A percentile compares a stretch with the other conserved stretches of the same genome.
Conservation (phyloP, 1,140 invertebrate species). For the Hycleus cichorii region DNA sequence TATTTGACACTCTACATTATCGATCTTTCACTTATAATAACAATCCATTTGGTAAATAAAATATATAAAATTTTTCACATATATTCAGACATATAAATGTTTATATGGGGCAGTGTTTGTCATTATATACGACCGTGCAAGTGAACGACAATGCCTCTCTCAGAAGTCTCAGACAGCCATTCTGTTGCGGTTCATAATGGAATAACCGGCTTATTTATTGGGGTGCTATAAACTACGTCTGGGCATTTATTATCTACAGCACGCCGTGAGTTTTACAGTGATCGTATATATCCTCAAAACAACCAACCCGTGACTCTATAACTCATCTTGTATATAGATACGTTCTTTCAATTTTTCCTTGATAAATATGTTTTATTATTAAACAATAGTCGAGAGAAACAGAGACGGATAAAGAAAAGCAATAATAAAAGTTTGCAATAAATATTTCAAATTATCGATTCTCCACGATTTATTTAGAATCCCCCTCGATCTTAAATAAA, state of each 20-base stretch:
- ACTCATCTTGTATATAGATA: constrained; percentile 12
- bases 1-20: constrained; percentile 9
- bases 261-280: constrained; percentile 28
- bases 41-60: too few relatives aligned
- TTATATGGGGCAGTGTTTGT: not conserved
- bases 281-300: constrained; percentile 25
- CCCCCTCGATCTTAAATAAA: too few relatives aligned
- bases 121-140: constrained; percentile 19
- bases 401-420: too few relatives aligned
- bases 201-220: constrained; percentile 36
- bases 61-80: too few relatives aligned
- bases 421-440: too few relatives aligned
- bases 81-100: too few relatives aligned
- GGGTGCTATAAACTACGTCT: constrained; percentile 33
- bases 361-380: too few relatives aligned
- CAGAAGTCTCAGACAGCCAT: constrained; percentile 21
- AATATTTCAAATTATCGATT: too few relatives aligned
- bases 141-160: constrained; percentile 26
- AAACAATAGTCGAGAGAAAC: too few relatives aligned
- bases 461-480: too few relatives aligned
- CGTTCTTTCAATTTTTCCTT: not conserved
- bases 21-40: not conserved
- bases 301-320: constrained; percentile 28
- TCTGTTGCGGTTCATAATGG: constrained; percentile 33
- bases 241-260: constrained; percentile 34